Evolutionary conservation across 1,140 invertebrate species (phyloP).

Genomic region (Achatina immaculata): DNA sequence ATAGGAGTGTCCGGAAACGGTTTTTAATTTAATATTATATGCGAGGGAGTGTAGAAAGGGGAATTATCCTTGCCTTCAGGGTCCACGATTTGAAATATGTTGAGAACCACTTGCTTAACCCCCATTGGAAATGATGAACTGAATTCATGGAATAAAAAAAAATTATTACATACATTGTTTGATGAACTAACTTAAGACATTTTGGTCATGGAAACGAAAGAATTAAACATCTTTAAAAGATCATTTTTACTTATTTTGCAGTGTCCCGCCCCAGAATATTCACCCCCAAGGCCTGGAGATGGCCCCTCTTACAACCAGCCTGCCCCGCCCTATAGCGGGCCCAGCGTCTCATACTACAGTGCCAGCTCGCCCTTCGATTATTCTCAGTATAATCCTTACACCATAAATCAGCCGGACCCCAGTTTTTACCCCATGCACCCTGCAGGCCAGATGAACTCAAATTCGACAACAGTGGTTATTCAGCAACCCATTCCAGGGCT

Average conservation of each 20-base stretch:
- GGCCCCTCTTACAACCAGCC: background rate
- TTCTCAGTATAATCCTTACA: background rate
- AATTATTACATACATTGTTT: too few relatives aligned
- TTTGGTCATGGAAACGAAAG: too few relatives aligned
- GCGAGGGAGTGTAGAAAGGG: too few relatives aligned
- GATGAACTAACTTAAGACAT: too few relatives aligned
- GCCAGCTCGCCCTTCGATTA: background rate
- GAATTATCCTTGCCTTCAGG: too few relatives aligned
- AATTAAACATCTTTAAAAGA: too few relatives aligned
- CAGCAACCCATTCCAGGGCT: background rate
- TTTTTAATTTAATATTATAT: too few relatives aligned
- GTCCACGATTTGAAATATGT: too few relatives aligned
- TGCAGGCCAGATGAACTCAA: background rate
- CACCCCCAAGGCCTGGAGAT: background rate
- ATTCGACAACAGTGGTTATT: slow-evolving; percentile 6
- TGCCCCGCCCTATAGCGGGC: background rate
- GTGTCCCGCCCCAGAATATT: background rate
- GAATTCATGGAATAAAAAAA: too few relatives aligned
- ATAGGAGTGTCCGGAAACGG: too few relatives aligned
- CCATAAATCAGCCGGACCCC: background rate
- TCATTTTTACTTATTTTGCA: background rate
- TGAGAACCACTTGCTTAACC: too few relatives aligned
- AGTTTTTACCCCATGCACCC: background rate
- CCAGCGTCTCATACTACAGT: background rate
- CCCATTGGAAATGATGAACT: too few relatives aligned